Base-by-base conservation (phyloP, 2,797 vertebrate species). In the Chaunax sp. region DNA sequence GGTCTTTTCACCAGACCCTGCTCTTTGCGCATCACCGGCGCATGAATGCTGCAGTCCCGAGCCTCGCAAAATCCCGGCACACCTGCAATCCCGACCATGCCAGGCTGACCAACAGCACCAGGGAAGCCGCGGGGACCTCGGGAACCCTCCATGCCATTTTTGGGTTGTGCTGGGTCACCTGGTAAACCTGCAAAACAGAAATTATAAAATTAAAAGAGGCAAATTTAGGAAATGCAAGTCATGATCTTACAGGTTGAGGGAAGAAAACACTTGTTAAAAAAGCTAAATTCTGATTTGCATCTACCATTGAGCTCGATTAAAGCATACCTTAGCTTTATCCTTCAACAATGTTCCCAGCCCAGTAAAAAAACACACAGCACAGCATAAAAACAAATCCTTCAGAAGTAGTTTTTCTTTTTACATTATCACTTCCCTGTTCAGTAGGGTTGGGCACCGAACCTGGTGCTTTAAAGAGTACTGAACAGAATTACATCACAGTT, bases 41-140 rank as follows among this genome's bases (percentile, higher is more conserved):
- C 85, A 4, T 92, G 75, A 43, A 85, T 92, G 73, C 88, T 88
- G 69, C 91, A 95, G 80, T 94, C 92, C 13, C 92, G 89, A 1
- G 92, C 91, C 90, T 94, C 92, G 9, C 92, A 91, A 16, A 94
- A 75, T 12, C 94, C 93, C 0, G 87, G 90, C n/a, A 94, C 86
- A 2, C 90, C 91, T 0, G 70, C 61, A 18, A 20, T 51, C 1
- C 92, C 92, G 6, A 83, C 12, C 33, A 69, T 46, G 19, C 91
- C 92, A 1, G 74, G 16, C 14, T 76, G 74, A 2, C 92, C 93
- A 50, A 90, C 59, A 0, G 83, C 64, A 19, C 92, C 91, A 0
- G 86, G 91, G 80, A 92, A 89, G 2, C 93, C 89, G 1, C 64
- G 84, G 30, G 92, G 80, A 0, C 91, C 93, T 10, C 51, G 80